Evolutionary conservation across 2,888 invertebrate species (phyloP), one percentile per base, ranked within the genome.

Genomic region (Cataglyphis albicans): DNA sequence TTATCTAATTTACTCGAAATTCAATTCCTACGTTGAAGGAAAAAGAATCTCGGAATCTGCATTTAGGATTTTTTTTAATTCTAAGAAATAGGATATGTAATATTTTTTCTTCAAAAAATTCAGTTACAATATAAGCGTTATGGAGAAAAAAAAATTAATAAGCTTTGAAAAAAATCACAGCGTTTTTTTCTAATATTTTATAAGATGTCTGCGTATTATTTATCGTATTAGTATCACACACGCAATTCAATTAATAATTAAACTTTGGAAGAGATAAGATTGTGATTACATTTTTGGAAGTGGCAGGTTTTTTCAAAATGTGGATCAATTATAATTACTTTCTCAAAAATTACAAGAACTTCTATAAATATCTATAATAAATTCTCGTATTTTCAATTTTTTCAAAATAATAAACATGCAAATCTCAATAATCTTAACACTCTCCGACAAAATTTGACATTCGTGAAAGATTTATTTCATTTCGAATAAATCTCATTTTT

Each of bases 21-120:
- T 87, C 87, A 88, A 88, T 87, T 87, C 86, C 89, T 88, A 88
- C 55, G 61, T 76, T 55, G 61, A 29, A 21, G 57, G 80, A 29
- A 35, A 57, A 57, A 25, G 73, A 59, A 55, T 63, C 35, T 67
- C 35, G 15, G 29, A 63, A 52, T 63, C 38, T 52, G 73, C 15
- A 55, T 41, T 73, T 48, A 41, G n/a, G 55, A 41, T 41, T 65
- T 76, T 29, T 57, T 15, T 25, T 25, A 18, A 76, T 41, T 65
- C 15, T 41, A 55, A n/a, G 65, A 5, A 6, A 1, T 25, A 35
- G 6, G 3, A 52, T 48, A 52, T 52, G 48, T 52, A 7, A 64
- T 21, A 68, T 15, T 52, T 25, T 38, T 55, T 38, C 2, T 15
- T 52, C 7, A n/a, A 29, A 73, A 25, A 38, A 57, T 18, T 38